phyloP scores from a whole-genome alignment of 2,797 vertebrate genomes.

The Novumbra hubbsi region DNA sequence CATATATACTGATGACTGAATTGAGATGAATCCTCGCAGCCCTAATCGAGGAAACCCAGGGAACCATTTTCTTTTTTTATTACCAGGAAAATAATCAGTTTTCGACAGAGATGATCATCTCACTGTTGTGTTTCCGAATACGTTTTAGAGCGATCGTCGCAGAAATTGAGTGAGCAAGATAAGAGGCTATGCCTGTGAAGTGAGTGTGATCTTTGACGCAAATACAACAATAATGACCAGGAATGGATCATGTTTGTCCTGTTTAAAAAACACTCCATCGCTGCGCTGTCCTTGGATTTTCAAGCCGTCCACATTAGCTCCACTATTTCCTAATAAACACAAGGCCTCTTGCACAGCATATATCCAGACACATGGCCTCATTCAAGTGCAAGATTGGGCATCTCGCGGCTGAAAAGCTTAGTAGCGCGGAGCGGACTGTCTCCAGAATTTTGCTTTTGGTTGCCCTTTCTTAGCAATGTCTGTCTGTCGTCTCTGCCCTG shows the following conservation, averaged over 20 bases:
- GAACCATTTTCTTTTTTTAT: constrained; percentile 29
- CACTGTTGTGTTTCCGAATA: constrained; percentile 22
- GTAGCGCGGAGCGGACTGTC: neutral
- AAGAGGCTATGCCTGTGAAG: neutral
- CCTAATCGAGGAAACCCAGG: constrained; percentile 9
- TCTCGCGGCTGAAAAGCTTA: neutral
- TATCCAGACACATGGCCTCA: neutral
- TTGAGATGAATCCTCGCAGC: constrained; percentile 23
- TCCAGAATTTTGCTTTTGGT: neutral
- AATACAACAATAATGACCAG: constrained; percentile 10
- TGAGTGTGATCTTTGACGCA: constrained; percentile 7
- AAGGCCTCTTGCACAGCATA: neutral
- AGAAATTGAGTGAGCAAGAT: neutral
- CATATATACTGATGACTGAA: constrained; percentile 26
- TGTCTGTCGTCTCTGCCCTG: neutral
- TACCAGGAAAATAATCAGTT: constrained; percentile 25
- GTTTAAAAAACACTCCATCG: neutral
- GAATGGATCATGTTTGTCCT: constrained; percentile 21
- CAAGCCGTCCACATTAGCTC: neutral
- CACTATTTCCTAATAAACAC: neutral
- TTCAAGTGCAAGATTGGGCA: neutral
- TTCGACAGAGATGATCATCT: constrained; percentile 18
- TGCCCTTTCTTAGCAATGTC: neutral
- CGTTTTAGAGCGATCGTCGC: constrained; percentile 15
- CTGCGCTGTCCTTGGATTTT: neutral